Evolutionary conservation across 2,888 invertebrate genomes (phyloP).

Genomic region (Axea sp.): DNA sequence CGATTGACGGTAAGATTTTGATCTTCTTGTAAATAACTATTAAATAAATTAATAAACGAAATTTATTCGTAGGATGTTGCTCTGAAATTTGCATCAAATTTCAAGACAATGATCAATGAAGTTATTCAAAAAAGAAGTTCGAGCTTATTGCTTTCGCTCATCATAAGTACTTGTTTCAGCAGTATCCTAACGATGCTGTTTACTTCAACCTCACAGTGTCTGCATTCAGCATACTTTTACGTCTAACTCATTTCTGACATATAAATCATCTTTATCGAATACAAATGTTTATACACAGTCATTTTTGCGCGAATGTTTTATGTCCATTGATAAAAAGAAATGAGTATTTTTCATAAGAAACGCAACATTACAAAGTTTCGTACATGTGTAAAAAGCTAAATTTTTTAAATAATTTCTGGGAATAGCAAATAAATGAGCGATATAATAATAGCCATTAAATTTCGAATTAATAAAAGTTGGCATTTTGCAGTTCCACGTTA

Average conservation of each 20-base stretch:
- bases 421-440: no score
- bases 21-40: no score
- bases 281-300: slow-evolving; percentile 8
- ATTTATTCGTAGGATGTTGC: slow-evolving; percentile 1
- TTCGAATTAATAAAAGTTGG: no score
- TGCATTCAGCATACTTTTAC: slow-evolving; percentile 63
- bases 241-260: slow-evolving; percentile 33
- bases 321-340: slow-evolving; percentile 18
- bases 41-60: no score
- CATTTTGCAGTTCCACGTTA: no score
- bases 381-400: no score
- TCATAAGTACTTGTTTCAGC: slow-evolving; percentile 67
- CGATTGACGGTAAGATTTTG: no score
- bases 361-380: neutral
- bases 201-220: slow-evolving; percentile 65
- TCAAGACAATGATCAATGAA: slow-evolving; percentile 44
- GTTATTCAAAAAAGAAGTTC: slow-evolving; percentile 52
- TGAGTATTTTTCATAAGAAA: neutral
- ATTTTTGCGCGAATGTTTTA: slow-evolving; percentile 12
- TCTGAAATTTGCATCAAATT: slow-evolving; percentile 39
- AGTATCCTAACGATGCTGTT: slow-evolving; percentile 68
- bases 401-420: no score
- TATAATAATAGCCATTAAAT: no score
- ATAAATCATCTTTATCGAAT: slow-evolving; percentile 24
- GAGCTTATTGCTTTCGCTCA: slow-evolving; percentile 57